A percentile compares a stretch with the other conserved stretches of the same genome.
Conservation (phyloP, 2,113 vertebrate species). For the Chaenocephalus aceratus region DNA sequence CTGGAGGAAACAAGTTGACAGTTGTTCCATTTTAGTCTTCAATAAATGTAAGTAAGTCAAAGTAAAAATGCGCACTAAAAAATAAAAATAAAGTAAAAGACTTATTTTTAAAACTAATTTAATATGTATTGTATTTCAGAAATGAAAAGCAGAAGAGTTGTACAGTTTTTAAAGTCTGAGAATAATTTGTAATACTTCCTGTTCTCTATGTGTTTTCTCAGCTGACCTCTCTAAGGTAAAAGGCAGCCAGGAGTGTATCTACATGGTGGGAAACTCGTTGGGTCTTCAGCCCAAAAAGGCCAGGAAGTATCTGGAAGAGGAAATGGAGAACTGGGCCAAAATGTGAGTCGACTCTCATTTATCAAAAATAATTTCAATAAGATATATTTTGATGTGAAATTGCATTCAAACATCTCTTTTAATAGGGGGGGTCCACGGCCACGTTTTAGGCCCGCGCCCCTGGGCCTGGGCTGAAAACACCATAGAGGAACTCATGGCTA, state of each 20-base stretch:
- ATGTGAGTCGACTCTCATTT: slow-evolving; percentile 77
- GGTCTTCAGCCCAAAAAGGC: slow-evolving; percentile 92
- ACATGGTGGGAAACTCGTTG: slow-evolving; percentile 92
- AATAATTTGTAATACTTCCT: not conserved
- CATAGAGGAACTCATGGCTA: slow-evolving; percentile 87
- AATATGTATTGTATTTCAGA: no score
- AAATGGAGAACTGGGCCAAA: slow-evolving; percentile 94
- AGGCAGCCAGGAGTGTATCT: slow-evolving; percentile 86
- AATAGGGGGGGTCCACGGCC: slow-evolving; percentile 91
- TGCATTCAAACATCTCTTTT: not conserved
- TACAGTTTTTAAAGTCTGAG: not conserved
- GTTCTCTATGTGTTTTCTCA: slow-evolving; percentile 62
- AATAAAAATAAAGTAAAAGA: no score
- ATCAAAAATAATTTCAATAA: fast-evolving
- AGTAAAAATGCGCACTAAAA: no score
- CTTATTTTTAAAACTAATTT: no score
- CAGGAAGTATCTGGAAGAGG: slow-evolving; percentile 89
- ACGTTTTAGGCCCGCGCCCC: slow-evolving; percentile 86
- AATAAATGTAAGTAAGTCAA: no score
- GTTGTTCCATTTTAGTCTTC: no score
- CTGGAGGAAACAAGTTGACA: no score
- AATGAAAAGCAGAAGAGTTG: no score
- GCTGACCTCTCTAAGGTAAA: slow-evolving; percentile 87
- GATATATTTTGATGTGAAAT: not conserved
- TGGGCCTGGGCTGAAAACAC: slow-evolving; percentile 92